Percentiles rank a stretch among this genome's conserved stretches.
phyloP scores from a whole-genome alignment of 35 echinoderm and acorn worm genomes.

The Lytechinus pictus region DNA sequence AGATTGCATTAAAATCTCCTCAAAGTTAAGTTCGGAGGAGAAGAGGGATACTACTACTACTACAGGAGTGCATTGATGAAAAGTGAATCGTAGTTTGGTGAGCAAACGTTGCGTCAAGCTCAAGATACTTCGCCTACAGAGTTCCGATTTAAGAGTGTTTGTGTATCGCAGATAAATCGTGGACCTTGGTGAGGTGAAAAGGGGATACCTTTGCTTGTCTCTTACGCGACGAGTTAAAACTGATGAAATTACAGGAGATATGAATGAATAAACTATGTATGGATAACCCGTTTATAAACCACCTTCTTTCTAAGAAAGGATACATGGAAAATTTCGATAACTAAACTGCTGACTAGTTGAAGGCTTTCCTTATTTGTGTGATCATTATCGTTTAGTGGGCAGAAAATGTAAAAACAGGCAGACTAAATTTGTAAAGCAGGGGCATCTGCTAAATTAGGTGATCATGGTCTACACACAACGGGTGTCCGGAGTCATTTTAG shows the following conservation, averaged over 20 bases:
- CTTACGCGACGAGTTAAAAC: not conserved
- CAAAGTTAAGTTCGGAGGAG: not conserved
- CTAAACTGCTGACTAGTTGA: not conserved
- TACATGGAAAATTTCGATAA: not conserved
- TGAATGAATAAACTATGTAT: not conserved
- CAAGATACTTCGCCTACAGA: not conserved
- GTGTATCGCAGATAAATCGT: not conserved
- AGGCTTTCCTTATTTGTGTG: too few species aligned
- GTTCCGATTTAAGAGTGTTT: not conserved
- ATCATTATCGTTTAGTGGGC: too few species aligned
- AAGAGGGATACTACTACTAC: not conserved
- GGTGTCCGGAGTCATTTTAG: too few species aligned
- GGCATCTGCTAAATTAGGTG: too few species aligned
- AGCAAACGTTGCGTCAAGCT: not conserved
- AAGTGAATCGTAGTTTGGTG: not conserved
- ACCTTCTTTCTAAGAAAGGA: not conserved
- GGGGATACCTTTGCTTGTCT: not conserved
- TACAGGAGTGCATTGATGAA: not conserved
- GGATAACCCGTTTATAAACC: not conserved
- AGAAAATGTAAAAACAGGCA: too few species aligned
- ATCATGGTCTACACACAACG: too few species aligned
- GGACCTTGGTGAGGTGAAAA: not conserved
- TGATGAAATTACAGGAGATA: not conserved
- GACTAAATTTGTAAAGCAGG: too few species aligned
- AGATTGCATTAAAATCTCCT: conserved; percentile 20